Evolutionary conservation across 2,113 vertebrate genomes (phyloP).

Genomic region (Salvator merianae): DNA sequence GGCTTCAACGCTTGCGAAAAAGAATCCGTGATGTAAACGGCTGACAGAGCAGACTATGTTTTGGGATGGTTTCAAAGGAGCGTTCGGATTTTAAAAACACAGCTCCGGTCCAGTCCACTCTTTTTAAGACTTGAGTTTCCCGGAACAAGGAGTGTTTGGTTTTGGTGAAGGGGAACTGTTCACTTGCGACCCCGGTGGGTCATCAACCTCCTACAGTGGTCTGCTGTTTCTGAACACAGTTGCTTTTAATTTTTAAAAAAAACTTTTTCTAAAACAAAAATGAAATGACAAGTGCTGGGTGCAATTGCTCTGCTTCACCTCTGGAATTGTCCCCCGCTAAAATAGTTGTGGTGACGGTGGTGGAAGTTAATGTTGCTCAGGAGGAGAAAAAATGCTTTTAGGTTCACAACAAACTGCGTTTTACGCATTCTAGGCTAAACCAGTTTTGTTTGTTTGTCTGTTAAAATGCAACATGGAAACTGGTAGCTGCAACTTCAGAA

Average conservation of each 20-base stretch:
- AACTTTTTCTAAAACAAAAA: not conserved
- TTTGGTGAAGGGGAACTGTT: not conserved
- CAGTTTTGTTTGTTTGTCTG: no score
- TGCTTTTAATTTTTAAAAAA: not conserved
- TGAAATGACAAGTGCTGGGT: not conserved
- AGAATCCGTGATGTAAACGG: conserved; percentile 79
- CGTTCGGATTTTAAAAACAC: not conserved
- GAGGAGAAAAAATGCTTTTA: no score
- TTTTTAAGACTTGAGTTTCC: not conserved
- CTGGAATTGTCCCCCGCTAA: not conserved
- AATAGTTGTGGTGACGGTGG: no score
- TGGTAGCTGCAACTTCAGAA: no score
- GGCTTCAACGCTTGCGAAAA: conserved; percentile 48
- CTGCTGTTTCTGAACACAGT: not conserved
- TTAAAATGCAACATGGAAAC: no score
- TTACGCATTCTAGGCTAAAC: no score
- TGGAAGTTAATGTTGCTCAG: no score
- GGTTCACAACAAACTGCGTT: no score
- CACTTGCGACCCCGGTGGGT: not conserved
- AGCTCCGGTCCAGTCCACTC: not conserved
- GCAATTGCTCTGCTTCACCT: not conserved
- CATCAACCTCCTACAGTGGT: not conserved
- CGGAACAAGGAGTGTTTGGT: not conserved
- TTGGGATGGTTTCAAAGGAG: not conserved
- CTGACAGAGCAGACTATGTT: rapidly evolving